These are phyloP conservation scores for Coreoperca whiteheadi DNA, from an alignment of 2,113 vertebrate genomes.

Conservation along the genomic window DNA sequence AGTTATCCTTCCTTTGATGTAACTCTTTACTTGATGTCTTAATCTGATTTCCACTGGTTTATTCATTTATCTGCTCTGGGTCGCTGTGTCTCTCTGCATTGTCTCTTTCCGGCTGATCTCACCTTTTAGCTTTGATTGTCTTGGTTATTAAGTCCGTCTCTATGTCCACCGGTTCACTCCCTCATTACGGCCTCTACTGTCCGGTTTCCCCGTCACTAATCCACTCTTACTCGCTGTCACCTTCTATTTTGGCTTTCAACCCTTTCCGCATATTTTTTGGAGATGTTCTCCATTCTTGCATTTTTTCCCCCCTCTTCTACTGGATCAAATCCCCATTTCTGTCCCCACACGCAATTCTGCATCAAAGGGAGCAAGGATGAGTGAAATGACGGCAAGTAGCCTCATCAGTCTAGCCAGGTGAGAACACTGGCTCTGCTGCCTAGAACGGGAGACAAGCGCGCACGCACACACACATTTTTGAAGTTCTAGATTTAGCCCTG, in stretches of 20 bases:
- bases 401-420: slow-evolving; percentile 41
- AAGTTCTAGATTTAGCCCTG: slow-evolving; percentile 39
- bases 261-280: not conserved
- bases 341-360: slow-evolving; percentile 3
- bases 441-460: not conserved
- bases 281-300: not conserved
- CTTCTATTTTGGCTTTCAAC: not conserved
- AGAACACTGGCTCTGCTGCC: slow-evolving; percentile 37
- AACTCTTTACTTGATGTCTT: slow-evolving; percentile 11
- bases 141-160: slow-evolving; percentile 23
- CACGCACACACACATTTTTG: slow-evolving; percentile 9
- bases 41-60: slow-evolving; percentile 36
- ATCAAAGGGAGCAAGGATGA: slow-evolving; percentile 28
- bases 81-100: not conserved
- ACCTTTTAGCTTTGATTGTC: slow-evolving; percentile 2
- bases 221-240: not conserved
- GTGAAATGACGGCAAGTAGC: slow-evolving; percentile 23
- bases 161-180: not conserved
- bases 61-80: not conserved
- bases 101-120: not conserved
- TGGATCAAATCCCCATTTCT: slow-evolving; percentile 23
- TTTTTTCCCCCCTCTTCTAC: not conserved
- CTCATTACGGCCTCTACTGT: slow-evolving; percentile 9
- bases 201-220: not conserved
- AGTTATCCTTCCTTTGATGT: slow-evolving; percentile 8